Evolutionary conservation across 2,113 vertebrate species (phyloP).

Genomic region (Cryptomyrus ogoouensis): DNA sequence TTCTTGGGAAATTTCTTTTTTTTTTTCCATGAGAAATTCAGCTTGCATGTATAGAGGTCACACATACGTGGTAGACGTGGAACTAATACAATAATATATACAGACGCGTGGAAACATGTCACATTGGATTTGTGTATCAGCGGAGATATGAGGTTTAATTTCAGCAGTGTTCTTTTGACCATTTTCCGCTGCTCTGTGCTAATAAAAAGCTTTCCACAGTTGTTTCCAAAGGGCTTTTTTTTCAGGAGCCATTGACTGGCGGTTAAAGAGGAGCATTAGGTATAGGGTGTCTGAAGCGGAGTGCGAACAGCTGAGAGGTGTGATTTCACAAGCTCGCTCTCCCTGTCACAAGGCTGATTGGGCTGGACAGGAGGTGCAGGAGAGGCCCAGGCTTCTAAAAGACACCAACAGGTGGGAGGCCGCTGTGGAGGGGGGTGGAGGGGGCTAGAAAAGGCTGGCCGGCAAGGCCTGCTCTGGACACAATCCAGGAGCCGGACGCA

Average conservation of each 20-base stretch:
- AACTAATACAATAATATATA: background rate
- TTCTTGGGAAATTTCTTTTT: background rate
- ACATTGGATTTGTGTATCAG: background rate
- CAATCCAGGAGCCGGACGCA: slow-evolving; percentile 50
- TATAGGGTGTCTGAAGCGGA: slow-evolving; percentile 67
- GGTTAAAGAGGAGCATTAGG: slow-evolving; percentile 49
- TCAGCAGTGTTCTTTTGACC: slow-evolving; percentile 43
- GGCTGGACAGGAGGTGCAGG: slow-evolving; percentile 85
- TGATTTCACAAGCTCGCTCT: slow-evolving; percentile 75
- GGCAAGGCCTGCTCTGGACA: slow-evolving; percentile 56
- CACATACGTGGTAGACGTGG: background rate
- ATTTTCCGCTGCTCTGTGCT: slow-evolving; percentile 29
- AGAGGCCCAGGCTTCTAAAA: slow-evolving; percentile 76
- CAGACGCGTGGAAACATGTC: background rate
- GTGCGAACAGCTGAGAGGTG: slow-evolving; percentile 90
- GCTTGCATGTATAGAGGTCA: background rate
- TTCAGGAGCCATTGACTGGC: slow-evolving; percentile 55
- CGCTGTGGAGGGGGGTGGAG: slow-evolving; percentile 61
- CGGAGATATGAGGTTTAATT: slow-evolving; percentile 12
- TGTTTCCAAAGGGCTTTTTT: slow-evolving; percentile 44
- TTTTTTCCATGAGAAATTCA: background rate
- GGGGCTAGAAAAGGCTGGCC: slow-evolving; percentile 76
- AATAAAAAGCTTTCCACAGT: slow-evolving; percentile 50
- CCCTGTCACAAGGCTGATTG: slow-evolving; percentile 85
- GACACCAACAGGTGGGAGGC: slow-evolving; percentile 89